Evolutionary conservation across 2,888 invertebrate genomes (phyloP).

Genomic region (Ophraella communa): DNA sequence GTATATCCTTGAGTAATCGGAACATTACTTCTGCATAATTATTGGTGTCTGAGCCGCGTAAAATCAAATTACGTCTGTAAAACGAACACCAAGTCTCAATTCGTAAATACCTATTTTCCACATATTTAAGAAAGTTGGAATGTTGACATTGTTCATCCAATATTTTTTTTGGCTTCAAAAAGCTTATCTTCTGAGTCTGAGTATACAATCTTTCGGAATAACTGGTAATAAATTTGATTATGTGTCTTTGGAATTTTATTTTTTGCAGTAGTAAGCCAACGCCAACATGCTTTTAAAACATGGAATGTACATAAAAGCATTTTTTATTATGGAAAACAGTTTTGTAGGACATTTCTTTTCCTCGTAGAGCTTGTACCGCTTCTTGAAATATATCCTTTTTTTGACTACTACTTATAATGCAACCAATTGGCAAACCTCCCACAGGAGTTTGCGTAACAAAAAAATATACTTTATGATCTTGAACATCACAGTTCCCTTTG

Average conservation of each 20-base stretch:
- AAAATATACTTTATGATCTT: constrained; percentile 28
- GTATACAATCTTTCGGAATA: no score
- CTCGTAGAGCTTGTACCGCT: constrained; percentile 5
- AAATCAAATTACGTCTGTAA: no score
- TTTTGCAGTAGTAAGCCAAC: constrained; percentile 25
- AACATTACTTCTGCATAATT: no score
- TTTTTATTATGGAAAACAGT: not conserved
- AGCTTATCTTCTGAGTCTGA: no score
- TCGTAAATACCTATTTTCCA: not conserved
- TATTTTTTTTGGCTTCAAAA: no score
- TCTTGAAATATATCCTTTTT: constrained; percentile 19
- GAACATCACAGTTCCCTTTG: constrained; percentile 27
- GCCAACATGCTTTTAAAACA: constrained; percentile 32
- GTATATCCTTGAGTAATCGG: no score
- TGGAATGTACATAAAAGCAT: constrained; percentile 12
- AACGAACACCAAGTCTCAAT: no score
- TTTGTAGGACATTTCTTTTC: constrained; percentile 27
- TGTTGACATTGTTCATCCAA: constrained; percentile 4
- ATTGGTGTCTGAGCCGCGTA: no score
- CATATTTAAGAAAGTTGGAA: not conserved
- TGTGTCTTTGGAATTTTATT: no score
- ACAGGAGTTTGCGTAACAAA: constrained; percentile 30
- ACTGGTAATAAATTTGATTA: no score
- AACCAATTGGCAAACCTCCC: constrained; percentile 35
- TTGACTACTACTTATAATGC: constrained; percentile 33